Evolutionary conservation across 2,113 vertebrate species (phyloP), one percentile per base, ranked within the genome.

Genomic region (Propithecus coquereli): DNA sequence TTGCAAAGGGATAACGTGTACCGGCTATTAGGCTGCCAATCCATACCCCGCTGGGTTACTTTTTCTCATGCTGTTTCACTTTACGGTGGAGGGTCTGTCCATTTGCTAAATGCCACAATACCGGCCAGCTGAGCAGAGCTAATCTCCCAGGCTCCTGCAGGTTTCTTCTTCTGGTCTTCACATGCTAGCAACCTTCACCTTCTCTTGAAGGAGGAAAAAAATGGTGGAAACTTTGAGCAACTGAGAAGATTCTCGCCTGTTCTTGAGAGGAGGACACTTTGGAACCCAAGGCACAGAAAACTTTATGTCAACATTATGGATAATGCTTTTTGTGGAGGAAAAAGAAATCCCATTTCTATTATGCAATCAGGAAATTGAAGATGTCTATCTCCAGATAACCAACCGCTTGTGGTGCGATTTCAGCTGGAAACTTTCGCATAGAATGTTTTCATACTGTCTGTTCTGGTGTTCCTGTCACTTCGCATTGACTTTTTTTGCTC

Each of bases 301-400:
- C 59, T 74, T 66, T 9, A 91, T 83, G 84, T 96, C 87, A 74
- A 79, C 23, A 32, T 93, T 94, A 93, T 9, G 76, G 87, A 89
- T 73, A 79, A 79, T 2, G 27, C 30, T 81, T 68, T 77, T 59
- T 87, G 30, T 20, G 22, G 94, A 47, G 79, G 90, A 70, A 83
- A 94, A 92, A 97, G 90, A 96, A 97, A 94, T 92, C 87, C 66
- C 80, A 63, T 52, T 93, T 85, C 91, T 92, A 54, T 89, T 85
- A 92, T 94, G 86, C 90, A 94, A 96, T 95, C 92, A 83, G 94
- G 97, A 96, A 94, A 92, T 27, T 79, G 95, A 94, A 94, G 95
- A 96, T 90, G 89, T 81, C 95, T 96, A 84, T 95, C 93, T 97
- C 87, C 76, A 89, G 93, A 94, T 81, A 87, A 87, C 79, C 87